Percentiles rank a stretch among this genome's conserved stretches.
phyloP scores from a whole-genome alignment of 2,113 vertebrate genomes.

The Bos indicus region DNA sequence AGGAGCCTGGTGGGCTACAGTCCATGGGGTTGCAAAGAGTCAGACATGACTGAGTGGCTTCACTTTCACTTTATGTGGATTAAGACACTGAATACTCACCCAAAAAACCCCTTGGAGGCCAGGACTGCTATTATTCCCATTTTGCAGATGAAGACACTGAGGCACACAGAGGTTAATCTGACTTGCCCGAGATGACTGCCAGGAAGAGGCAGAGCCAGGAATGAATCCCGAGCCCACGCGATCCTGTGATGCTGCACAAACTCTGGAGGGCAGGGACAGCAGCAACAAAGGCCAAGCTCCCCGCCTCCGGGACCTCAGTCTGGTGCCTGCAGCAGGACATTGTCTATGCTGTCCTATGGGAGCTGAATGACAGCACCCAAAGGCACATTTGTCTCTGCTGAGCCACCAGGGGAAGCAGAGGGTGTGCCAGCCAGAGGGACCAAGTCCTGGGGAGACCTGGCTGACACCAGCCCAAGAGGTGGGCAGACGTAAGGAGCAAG shows the following conservation, averaged over 20 bases:
- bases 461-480: background rate
- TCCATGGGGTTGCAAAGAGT: background rate
- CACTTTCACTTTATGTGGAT: background rate
- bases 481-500: background rate
- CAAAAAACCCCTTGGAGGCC: background rate
- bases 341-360: background rate
- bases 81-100: background rate
- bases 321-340: background rate
- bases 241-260: background rate
- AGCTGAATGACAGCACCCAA: background rate
- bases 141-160: background rate
- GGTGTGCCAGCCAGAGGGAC: background rate
- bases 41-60: background rate
- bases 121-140: background rate
- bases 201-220: background rate
- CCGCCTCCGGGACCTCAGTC: background rate
- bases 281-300: background rate
- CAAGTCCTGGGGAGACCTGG: background rate
- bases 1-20: background rate
- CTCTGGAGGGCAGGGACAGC: background rate
- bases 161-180: background rate
- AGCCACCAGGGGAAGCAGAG: background rate
- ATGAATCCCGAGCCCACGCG: rapidly evolving
- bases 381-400: background rate
- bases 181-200: background rate